A percentile compares a stretch with the other conserved stretches of the same genome.
phyloP scores from a whole-genome alignment of 2,113 vertebrate genomes.

The Epinephelus lanceolatus region DNA sequence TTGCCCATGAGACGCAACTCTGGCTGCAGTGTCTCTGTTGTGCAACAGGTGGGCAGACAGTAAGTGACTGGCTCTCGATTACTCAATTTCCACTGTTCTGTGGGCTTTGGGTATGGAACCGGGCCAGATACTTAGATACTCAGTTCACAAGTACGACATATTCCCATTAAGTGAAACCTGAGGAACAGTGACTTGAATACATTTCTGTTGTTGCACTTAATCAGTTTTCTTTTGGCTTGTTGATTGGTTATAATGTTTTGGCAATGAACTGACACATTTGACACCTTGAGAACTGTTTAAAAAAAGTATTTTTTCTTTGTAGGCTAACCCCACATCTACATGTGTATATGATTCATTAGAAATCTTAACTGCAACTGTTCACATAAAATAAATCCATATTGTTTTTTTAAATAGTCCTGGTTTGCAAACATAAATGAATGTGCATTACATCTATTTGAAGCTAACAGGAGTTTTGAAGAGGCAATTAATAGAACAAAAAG shows the following conservation, averaged over 20 bases:
- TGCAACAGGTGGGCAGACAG: slow-evolving; percentile 71
- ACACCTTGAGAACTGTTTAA: too few relatives aligned
- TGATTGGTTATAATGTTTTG: not conserved
- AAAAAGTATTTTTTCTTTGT: too few relatives aligned
- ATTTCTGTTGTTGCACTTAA: not conserved
- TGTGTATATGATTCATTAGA: not conserved
- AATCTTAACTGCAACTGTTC: too few relatives aligned
- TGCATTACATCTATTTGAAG: not conserved
- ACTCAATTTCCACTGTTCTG: slow-evolving; percentile 52
- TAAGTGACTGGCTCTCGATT: slow-evolving; percentile 73
- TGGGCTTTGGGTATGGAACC: slow-evolving; percentile 78
- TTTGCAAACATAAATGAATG: not conserved
- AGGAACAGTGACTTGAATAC: not conserved
- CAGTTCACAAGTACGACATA: not conserved
- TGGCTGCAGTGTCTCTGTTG: slow-evolving; percentile 72
- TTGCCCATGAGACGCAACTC: slow-evolving; percentile 76
- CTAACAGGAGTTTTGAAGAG: not conserved
- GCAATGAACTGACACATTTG: too few relatives aligned
- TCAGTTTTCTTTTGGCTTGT: not conserved
- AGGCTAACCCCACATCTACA: not conserved
- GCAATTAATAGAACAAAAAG: not conserved
- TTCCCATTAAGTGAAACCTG: not conserved
- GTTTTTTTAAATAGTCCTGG: not conserved
- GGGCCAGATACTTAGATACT: slow-evolving; percentile 64
- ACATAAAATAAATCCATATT: too few relatives aligned